Percentiles rank a stretch among this genome's conserved stretches.
Conservation (phyloP, 2,797 vertebrate species). For the Sebastolobus alascanus region DNA sequence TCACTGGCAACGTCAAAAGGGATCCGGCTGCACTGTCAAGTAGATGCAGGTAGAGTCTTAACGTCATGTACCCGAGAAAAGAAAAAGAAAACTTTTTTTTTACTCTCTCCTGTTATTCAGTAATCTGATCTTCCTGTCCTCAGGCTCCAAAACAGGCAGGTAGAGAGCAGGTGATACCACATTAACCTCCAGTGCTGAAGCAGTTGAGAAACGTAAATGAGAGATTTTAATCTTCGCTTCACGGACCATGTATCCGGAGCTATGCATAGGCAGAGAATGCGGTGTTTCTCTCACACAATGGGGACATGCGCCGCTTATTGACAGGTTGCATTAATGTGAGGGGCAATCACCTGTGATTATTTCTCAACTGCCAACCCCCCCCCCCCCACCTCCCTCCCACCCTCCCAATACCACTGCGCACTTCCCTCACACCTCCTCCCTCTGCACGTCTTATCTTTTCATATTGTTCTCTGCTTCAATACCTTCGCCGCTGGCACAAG, state of each 20-base stretch:
- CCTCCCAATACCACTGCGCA: conserved; percentile 34
- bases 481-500: conserved; percentile 78
- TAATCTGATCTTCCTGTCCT: conserved; percentile 81
- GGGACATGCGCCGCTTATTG: conserved; percentile 70
- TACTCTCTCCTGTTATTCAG: conserved; percentile 67
- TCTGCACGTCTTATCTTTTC: conserved; percentile 75
- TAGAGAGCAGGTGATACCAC: conserved; percentile 77
- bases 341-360: conserved; percentile 73
- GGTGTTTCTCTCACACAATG: conserved; percentile 55
- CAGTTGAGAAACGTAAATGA: conserved; percentile 78
- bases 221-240: conserved; percentile 82
- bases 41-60: conserved; percentile 75
- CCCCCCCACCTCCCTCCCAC: not conserved
- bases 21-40: conserved; percentile 71
- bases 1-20: conserved; percentile 68
- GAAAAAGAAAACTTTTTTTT: conserved; percentile 48
- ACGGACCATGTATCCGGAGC: conserved; percentile 69
- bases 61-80: conserved; percentile 54
- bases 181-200: conserved; percentile 76
- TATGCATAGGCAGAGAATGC: conserved; percentile 66
- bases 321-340: conserved; percentile 83
- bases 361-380: conserved; percentile 68
- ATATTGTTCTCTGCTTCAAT: conserved; percentile 79
- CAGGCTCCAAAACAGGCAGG: conserved; percentile 76
- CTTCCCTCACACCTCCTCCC: conserved; percentile 53